phyloP scores from a whole-genome alignment of 1,140 invertebrate species.

The Caenorhabditis latens region DNA sequence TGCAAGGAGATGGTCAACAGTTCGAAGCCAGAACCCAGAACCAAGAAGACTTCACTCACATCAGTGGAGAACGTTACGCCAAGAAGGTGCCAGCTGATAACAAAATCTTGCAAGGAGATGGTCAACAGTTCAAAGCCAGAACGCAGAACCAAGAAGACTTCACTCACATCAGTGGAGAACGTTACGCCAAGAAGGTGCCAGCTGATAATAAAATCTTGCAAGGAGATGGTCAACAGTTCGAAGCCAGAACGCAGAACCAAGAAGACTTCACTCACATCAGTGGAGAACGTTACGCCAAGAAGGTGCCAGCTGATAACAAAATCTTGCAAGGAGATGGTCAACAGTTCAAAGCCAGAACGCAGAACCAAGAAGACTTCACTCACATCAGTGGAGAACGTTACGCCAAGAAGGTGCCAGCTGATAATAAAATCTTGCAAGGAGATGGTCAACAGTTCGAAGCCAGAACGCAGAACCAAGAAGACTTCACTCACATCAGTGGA shows the following conservation, averaged over 20 bases:
- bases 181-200: constrained; percentile 22
- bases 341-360: background rate
- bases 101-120: background rate
- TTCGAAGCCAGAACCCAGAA: constrained; percentile 27
- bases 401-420: constrained; percentile 12
- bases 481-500: constrained; percentile 42
- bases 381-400: constrained; percentile 32
- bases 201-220: background rate
- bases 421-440: background rate
- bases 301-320: background rate
- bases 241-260: constrained; percentile 45
- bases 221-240: too few relatives aligned
- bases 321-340: background rate
- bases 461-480: constrained; percentile 56
- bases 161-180: constrained; percentile 35
- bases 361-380: constrained; percentile 58
- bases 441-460: too few relatives aligned
- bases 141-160: constrained; percentile 60
- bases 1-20: too few relatives aligned
- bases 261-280: constrained; percentile 44
- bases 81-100: constrained; percentile 9
- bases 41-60: constrained; percentile 55
- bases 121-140: too few relatives aligned
- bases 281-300: constrained; percentile 44
- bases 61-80: constrained; percentile 42